Percentiles rank a stretch among this genome's conserved stretches.
Evolutionary conservation across 2,113 vertebrate genomes (phyloP).

Genomic region (Agapornis roseicollis): DNA sequence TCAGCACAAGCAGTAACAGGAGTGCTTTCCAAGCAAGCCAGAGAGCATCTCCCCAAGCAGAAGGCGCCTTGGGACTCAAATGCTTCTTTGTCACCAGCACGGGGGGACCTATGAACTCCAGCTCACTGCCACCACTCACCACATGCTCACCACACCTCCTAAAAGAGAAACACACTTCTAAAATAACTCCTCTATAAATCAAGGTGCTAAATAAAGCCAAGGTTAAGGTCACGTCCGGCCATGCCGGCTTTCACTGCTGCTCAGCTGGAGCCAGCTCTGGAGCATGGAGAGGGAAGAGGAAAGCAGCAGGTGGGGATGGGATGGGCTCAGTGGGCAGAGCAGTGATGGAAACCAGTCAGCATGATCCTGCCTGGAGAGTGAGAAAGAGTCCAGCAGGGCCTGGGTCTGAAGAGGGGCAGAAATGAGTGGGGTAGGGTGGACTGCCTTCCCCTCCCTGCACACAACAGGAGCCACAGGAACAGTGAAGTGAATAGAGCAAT

Average conservation of each 20-base stretch:
- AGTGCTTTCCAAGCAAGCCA: background rate
- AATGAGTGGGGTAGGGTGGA: background rate
- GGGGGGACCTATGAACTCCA: background rate
- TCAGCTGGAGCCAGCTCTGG: background rate
- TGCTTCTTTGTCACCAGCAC: conserved; percentile 5
- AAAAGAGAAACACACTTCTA: conserved; percentile 13
- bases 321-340: background rate
- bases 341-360: background rate
- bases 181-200: conserved; percentile 62
- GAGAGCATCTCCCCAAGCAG: background rate
- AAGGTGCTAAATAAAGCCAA: conserved; percentile 59
- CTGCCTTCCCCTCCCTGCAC: background rate
- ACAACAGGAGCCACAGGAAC: background rate
- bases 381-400: background rate
- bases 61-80: background rate
- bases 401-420: background rate
- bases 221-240: conserved; percentile 56
- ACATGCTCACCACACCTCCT: conserved; percentile 18
- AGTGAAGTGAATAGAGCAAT: background rate
- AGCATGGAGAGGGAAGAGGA: background rate
- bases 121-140: background rate
- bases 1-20: background rate
- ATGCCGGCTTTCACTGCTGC: conserved; percentile 1
- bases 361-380: background rate
- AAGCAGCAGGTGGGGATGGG: background rate